Conservation (phyloP, 2,113 vertebrate genomes). For the Bos javanicus region DNA sequence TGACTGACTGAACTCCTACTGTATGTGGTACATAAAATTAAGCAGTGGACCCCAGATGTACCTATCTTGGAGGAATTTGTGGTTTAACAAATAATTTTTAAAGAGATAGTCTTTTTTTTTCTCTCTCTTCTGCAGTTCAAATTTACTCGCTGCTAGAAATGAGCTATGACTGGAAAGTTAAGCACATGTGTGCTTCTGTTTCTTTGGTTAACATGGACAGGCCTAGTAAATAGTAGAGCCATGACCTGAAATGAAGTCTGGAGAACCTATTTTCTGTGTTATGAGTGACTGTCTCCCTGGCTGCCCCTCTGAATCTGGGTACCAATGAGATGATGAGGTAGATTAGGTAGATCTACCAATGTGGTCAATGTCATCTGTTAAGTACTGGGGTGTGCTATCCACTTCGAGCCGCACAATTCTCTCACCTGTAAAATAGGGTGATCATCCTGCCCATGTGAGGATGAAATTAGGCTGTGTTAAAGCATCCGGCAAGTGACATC, state of each 20-base stretch:
- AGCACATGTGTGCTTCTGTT: neutral
- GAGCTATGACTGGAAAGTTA: neutral
- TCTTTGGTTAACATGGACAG: neutral
- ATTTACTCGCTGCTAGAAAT: neutral
- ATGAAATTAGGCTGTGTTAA: neutral
- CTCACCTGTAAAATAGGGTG: neutral
- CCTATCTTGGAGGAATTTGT: neutral
- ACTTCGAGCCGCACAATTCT: neutral
- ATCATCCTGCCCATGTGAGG: neutral
- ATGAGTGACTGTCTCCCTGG: neutral
- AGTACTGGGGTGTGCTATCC: too few relatives aligned
- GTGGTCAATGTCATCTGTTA: neutral
- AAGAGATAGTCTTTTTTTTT: neutral
- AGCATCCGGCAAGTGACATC: neutral
- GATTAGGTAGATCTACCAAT: neutral
- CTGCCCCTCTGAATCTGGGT: neutral
- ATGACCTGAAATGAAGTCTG: neutral
- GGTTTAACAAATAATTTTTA: neutral
- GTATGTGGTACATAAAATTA: neutral
- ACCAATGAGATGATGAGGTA: neutral
- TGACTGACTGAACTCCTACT: neutral
- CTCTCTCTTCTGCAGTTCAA: neutral
- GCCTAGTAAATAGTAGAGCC: neutral
- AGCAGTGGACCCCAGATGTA: neutral
- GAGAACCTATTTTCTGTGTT: neutral